Base-by-base conservation (phyloP, 2,888 invertebrate genomes). In the Galerucella calmariensis region DNA sequence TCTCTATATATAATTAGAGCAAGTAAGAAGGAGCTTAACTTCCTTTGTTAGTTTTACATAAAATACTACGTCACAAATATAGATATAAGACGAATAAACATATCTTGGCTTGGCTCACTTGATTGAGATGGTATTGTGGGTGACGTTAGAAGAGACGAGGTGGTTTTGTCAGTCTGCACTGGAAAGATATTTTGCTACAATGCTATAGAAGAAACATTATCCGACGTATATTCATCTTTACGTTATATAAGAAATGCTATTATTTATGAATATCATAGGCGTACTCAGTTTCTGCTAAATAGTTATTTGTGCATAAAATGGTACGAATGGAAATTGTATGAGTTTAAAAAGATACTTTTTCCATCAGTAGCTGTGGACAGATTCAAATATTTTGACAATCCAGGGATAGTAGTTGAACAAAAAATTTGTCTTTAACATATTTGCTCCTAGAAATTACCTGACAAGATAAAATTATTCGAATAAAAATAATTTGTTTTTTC, bases 141-240 rank as follows among this genome's bases (percentile, higher is more conserved):
- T 85, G 85, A 84, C 85, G 83, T 83, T 83, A 81, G 82, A 84
- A 83, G 85, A 65, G 46, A 16, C 85, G 85, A 86, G 86, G 85
- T 86, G 86, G 85, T 85, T 85, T 86, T 87, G 87, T 87, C 87
- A 87, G 86, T 81, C 85, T 86, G 85, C 84, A 85, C 84, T 83
- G 84, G 86, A 86, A 86, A 86, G 87, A 87, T 86, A 84, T 82
- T 85, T 77, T 81, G 81, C 82, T 84, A 86, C 85, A 86, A 86
- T 84, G 79, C 84, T 81, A 84, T 82, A 83, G 83, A 85, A 84
- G 84, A 84, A 83, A 82, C 82, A 80, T 59, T 80, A 81, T 80
- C 78, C 77, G 77, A 72, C 74, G 76, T 67, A 46, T 20, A 65
- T 9, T n/a, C 16, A 65, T 75, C 72, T 75, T 69, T 77, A 41